phyloP scores from a whole-genome alignment of 2,888 invertebrate genomes.

The Caenorhabditis imperialis region DNA sequence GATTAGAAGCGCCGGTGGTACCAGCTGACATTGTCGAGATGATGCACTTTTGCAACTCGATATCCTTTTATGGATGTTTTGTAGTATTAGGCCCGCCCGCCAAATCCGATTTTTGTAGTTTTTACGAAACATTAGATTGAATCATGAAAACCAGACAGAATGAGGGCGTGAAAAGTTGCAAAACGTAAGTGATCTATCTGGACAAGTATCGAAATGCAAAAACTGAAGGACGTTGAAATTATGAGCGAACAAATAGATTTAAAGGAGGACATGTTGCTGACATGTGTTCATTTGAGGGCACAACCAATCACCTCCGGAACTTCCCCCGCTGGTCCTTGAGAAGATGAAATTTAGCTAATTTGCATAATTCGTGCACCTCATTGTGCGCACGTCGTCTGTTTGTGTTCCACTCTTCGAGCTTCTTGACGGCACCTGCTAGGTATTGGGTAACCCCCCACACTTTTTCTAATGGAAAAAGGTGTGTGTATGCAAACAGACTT shows the following conservation, averaged over 20 bases:
- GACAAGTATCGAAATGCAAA: too few relatives aligned
- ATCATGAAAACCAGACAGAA: too few relatives aligned
- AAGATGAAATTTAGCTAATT: slow-evolving; percentile 51
- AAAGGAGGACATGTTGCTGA: slow-evolving; percentile 28
- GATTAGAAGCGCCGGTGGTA: slow-evolving; percentile 28
- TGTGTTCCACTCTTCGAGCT: slow-evolving; percentile 23
- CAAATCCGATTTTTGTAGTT: too few relatives aligned
- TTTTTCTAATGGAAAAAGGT: slow-evolving; percentile 35
- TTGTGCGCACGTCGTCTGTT: slow-evolving; percentile 34
- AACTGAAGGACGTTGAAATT: too few relatives aligned
- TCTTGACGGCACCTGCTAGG: slow-evolving; percentile 52
- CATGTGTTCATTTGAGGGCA: slow-evolving; percentile 31
- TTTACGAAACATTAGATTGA: too few relatives aligned
- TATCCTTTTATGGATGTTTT: slow-evolving; percentile 35
- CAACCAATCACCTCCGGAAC: slow-evolving; percentile 52
- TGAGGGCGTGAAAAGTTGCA: too few relatives aligned
- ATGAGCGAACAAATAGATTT: too few relatives aligned
- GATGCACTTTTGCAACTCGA: slow-evolving; percentile 37
- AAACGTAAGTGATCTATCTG: too few relatives aligned
- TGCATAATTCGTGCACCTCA: slow-evolving; percentile 53
- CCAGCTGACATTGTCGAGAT: slow-evolving; percentile 38
- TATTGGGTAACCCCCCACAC: slow-evolving; percentile 37
- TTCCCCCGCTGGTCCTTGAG: slow-evolving; percentile 44
- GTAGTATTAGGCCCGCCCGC: slow-evolving; percentile 25
- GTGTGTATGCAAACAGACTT: slow-evolving; percentile 33